phyloP scores from a whole-genome alignment of 2,888 invertebrate genomes.

The Blomia tropicalis region DNA sequence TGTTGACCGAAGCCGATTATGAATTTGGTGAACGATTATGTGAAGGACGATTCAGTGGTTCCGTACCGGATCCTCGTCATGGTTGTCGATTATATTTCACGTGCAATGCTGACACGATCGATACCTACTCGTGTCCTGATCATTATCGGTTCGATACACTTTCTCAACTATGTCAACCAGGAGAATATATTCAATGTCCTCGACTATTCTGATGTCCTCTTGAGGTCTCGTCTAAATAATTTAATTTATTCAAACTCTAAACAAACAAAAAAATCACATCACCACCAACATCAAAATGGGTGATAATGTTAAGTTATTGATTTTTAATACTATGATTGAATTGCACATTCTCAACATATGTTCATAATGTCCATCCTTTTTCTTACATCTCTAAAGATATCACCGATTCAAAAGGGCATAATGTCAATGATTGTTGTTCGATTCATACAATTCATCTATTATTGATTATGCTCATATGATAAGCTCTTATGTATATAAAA shows the following conservation, averaged over 20 bases:
- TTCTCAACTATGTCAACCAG: not conserved
- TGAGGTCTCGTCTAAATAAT: too few relatives aligned
- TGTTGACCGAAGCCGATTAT: conserved; percentile 2
- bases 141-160: not conserved
- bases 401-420: too few relatives aligned
- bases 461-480: too few relatives aligned
- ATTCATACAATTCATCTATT: too few relatives aligned
- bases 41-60: conserved; percentile 4
- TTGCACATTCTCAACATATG: too few relatives aligned
- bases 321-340: too few relatives aligned
- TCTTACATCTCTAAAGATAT: too few relatives aligned
- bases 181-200: not conserved
- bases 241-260: not conserved
- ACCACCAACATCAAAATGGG: not conserved
- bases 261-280: not conserved
- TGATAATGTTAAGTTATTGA: too few relatives aligned
- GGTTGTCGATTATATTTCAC: conserved; percentile 10
- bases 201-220: too few relatives aligned
- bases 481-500: too few relatives aligned
- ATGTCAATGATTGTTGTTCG: too few relatives aligned
- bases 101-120: conserved; percentile 6
- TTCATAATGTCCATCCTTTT: too few relatives aligned
- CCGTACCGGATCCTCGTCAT: not conserved
- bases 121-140: conserved; percentile 8
- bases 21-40: conserved; percentile 10